phyloP scores from a whole-genome alignment of 2,888 invertebrate genomes.

The Saturnia pavonia region DNA sequence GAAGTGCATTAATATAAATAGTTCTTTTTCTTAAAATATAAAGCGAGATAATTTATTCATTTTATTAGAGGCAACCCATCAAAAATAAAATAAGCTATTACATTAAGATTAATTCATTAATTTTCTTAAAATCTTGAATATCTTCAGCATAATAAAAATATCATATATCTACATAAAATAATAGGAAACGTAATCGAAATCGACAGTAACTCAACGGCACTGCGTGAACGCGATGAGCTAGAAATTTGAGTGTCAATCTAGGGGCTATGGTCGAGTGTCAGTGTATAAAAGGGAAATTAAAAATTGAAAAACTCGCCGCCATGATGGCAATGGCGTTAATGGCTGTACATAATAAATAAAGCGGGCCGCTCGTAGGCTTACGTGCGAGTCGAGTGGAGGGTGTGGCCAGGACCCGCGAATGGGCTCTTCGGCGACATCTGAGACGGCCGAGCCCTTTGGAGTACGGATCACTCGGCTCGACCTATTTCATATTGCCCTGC shows the following conservation, averaged over 20 bases:
- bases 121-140: background rate
- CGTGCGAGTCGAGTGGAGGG: constrained; percentile 79
- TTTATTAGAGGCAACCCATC: background rate
- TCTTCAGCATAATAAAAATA: background rate
- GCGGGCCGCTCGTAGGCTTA: constrained; percentile 76
- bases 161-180: background rate
- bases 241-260: constrained; percentile 71
- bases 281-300: constrained; percentile 76
- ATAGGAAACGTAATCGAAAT: constrained; percentile 35
- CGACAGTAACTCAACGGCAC: constrained; percentile 28
- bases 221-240: constrained; percentile 54
- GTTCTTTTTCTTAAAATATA: no score
- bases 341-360: constrained; percentile 82
- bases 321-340: constrained; percentile 79
- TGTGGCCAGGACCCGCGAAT: constrained; percentile 78
- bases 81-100: background rate
- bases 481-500: constrained; percentile 79
- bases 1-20: no score
- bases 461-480: constrained; percentile 71
- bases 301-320: constrained; percentile 80
- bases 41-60: background rate
- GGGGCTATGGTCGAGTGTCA: constrained; percentile 63
- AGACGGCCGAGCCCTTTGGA: constrained; percentile 76
- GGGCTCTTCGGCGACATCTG: constrained; percentile 79
- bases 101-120: background rate